These are phyloP conservation scores for Gortyna flavago DNA, from an alignment of 2,888 invertebrate species.

Conservation along the genomic window DNA sequence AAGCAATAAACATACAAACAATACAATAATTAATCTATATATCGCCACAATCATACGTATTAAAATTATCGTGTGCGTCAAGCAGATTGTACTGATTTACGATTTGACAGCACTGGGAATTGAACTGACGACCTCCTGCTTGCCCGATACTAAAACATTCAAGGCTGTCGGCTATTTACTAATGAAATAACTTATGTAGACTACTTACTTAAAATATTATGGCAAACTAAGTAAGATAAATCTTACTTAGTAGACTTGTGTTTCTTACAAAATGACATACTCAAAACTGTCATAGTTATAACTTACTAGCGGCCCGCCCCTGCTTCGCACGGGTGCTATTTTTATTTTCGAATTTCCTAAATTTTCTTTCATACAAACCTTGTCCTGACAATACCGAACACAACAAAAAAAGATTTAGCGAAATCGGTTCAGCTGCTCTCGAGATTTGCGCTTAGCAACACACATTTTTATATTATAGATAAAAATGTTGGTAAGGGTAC, in stretches of 20 bases:
- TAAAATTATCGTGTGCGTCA: constrained; percentile 2
- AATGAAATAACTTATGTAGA: not conserved
- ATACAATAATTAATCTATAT: constrained; percentile 18
- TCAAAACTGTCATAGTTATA: not conserved
- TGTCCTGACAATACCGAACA: too few relatives aligned
- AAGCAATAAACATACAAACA: constrained; percentile 12
- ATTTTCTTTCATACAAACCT: too few relatives aligned
- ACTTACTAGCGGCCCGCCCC: too few relatives aligned
- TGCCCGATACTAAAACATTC: not conserved
- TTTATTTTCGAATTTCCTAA: too few relatives aligned
- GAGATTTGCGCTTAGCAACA: too few relatives aligned
- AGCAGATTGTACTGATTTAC: constrained; percentile 15
- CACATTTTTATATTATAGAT: too few relatives aligned
- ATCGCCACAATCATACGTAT: constrained; percentile 4
- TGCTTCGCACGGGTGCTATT: too few relatives aligned
- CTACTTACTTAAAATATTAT: not conserved
- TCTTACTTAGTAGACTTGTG: not conserved
- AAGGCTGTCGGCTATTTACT: not conserved
- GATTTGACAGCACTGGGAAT: not conserved
- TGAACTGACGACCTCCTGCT: constrained; percentile 1
- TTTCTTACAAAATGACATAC: not conserved
- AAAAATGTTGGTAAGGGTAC: not conserved
- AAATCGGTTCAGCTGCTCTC: too few relatives aligned
- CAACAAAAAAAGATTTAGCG: too few relatives aligned
- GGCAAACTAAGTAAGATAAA: too few relatives aligned